phyloP scores from a whole-genome alignment of 2,113 vertebrate genomes.

The Engraulis encrasicolus region DNA sequence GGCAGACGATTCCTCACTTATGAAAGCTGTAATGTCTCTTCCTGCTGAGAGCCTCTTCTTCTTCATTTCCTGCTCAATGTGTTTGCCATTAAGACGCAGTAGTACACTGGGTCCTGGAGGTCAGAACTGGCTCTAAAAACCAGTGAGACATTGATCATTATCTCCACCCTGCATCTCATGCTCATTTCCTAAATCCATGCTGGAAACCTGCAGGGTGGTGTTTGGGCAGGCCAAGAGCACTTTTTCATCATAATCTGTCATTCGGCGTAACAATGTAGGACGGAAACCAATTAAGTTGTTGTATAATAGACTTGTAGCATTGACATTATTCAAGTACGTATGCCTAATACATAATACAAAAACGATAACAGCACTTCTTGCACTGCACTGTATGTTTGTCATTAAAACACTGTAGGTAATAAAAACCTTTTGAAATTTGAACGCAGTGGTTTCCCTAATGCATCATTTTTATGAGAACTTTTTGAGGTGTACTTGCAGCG shows the following conservation, averaged over 20 bases:
- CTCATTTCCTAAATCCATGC: slow-evolving; percentile 45
- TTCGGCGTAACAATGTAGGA: neutral
- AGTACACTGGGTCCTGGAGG: slow-evolving; percentile 26
- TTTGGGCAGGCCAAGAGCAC: neutral
- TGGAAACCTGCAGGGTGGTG: neutral
- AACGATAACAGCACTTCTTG: too few relatives aligned
- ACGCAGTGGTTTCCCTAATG: too few relatives aligned
- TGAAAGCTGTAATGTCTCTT: neutral
- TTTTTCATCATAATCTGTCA: neutral
- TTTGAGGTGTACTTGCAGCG: too few relatives aligned
- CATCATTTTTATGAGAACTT: too few relatives aligned
- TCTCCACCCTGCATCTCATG: slow-evolving; percentile 42
- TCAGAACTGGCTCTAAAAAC: slow-evolving; percentile 32
- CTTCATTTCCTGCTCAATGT: slow-evolving; percentile 51
- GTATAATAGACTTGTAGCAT: neutral
- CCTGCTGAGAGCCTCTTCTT: slow-evolving; percentile 17
- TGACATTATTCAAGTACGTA: too few relatives aligned
- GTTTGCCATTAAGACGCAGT: slow-evolving; percentile 44
- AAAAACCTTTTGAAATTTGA: too few relatives aligned
- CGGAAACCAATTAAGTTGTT: neutral
- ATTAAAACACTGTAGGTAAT: too few relatives aligned
- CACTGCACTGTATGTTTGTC: too few relatives aligned
- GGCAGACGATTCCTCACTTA: neutral
- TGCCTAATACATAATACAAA: neutral
- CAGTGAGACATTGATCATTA: slow-evolving; percentile 45